Evolutionary conservation across 2,888 invertebrate genomes (phyloP), one percentile per base, ranked within the genome.

Genomic region (Chymomyza caudatula): DNA sequence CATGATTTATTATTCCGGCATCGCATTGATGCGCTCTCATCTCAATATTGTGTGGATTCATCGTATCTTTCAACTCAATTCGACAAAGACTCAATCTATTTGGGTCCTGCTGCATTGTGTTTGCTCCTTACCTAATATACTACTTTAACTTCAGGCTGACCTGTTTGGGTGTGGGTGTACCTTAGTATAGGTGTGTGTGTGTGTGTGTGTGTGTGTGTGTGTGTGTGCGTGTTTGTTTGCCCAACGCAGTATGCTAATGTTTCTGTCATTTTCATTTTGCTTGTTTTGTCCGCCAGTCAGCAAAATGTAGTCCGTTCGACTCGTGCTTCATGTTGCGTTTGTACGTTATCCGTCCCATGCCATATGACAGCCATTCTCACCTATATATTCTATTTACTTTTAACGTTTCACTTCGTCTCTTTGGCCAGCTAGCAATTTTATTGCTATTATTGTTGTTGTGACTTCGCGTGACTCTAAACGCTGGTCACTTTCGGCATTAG

Each of bases 381-480:
- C 74, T 71, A 73, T 69, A 56, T 49, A 61, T 56, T 60, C 61
- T 57, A 19, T 59, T 62, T 42, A 17, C 15, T 17, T 47, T 17
- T 4, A 47, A 37, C 29, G 29, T 37, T 37, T 17, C 17, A 47
- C 15, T 47, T 17, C 17, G 44, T 17, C 44, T 47, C 15, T 6
- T 17, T 47, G 42, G 19, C 15, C 22, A n/a, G 57, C 44, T 57
- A 15, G 49, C 49, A 42, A 22, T 53, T 51, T 51, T n/a, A 2
- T 23, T 57, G 54, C 66, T 64, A 53, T 66, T 64, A 37, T 54
- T 66, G 52, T 71, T 78, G 60, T 75, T 78, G 74, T 76, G 68
- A 67, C 73, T 82, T 87, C 71, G 87, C 87, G 87, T 87, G 87
- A 88, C 87, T 78, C 76, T 63, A 68, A 71, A 73, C 80, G 75